A percentile compares a stretch with the other conserved stretches of the same genome.
Evolutionary conservation across 1,140 invertebrate genomes (phyloP).

Genomic region (Lepidostoma basale): DNA sequence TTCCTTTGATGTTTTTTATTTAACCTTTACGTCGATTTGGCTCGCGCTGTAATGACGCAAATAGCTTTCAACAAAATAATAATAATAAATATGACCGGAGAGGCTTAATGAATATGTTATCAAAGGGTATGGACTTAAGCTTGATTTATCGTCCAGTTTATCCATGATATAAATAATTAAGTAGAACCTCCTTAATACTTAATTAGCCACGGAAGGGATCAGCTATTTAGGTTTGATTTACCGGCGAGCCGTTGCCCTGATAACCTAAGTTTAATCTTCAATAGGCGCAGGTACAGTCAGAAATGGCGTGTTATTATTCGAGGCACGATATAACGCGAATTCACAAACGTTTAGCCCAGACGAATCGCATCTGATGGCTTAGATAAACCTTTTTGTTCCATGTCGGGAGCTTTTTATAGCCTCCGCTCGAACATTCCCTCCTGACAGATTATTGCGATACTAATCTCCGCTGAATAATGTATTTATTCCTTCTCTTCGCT

Average conservation of each 20-base stretch:
- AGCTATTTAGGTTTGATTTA: slow-evolving; percentile 7
- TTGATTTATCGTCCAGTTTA: no score
- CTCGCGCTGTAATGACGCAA: no score
- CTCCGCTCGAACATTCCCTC: background rate
- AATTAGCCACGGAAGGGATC: background rate
- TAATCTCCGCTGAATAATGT: no score
- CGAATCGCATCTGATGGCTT: slow-evolving; percentile 4
- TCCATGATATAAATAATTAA: no score
- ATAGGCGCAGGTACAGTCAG: background rate
- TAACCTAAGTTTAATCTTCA: slow-evolving; percentile 14
- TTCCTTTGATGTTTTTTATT: no score
- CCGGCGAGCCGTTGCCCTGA: background rate
- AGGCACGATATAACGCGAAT: slow-evolving; percentile 14
- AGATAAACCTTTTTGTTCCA: slow-evolving; percentile 3
- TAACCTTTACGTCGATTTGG: no score
- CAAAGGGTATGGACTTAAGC: no score
- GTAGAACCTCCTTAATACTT: no score
- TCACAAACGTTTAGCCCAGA: background rate
- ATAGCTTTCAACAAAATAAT: no score
- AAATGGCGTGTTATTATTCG: background rate
- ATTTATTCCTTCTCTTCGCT: no score
- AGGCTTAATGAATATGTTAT: no score
- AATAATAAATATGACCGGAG: no score
- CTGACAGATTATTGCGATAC: background rate
- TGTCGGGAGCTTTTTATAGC: background rate